phyloP scores from a whole-genome alignment of 2,888 invertebrate genomes.

The Melipona bicolor region DNA sequence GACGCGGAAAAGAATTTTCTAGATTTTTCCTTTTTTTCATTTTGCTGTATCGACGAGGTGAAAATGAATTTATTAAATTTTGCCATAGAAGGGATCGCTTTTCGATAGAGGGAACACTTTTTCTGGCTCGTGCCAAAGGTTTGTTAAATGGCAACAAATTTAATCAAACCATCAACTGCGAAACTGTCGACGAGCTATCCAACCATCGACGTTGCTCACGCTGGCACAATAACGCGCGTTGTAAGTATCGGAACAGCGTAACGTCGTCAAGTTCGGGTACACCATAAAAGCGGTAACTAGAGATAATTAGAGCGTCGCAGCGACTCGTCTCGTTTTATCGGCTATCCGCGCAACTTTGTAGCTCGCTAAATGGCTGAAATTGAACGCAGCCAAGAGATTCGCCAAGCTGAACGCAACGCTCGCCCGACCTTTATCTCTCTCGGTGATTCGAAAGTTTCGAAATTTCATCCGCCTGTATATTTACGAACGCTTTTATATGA shows the following conservation, averaged over 20 bases:
- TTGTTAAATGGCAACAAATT: conserved; percentile 50
- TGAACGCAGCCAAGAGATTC: neutral
- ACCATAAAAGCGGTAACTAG: neutral
- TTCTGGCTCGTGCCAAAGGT: neutral
- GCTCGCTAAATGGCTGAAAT: neutral
- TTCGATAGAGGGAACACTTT: conserved; percentile 12
- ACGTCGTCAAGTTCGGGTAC: conserved; percentile 12
- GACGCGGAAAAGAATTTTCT: no score
- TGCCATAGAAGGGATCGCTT: neutral
- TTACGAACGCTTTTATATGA: neutral
- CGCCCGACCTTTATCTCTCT: neutral
- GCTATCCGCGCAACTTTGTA: neutral
- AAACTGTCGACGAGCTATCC: conserved; percentile 24
- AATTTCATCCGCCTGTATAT: neutral
- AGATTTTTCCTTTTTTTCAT: no score
- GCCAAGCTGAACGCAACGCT: neutral
- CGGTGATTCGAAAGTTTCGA: neutral
- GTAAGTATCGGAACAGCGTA: conserved; percentile 37
- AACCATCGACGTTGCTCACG: conserved; percentile 22
- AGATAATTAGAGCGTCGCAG: conserved; percentile 21
- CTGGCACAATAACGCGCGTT: conserved; percentile 21
- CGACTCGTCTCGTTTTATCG: neutral
- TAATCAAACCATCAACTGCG: conserved; percentile 47
- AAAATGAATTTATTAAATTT: neutral
- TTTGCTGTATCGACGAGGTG: no score